Evolutionary conservation across 1,140 invertebrate genomes (phyloP).

Genomic region (Papilio xuthus): DNA sequence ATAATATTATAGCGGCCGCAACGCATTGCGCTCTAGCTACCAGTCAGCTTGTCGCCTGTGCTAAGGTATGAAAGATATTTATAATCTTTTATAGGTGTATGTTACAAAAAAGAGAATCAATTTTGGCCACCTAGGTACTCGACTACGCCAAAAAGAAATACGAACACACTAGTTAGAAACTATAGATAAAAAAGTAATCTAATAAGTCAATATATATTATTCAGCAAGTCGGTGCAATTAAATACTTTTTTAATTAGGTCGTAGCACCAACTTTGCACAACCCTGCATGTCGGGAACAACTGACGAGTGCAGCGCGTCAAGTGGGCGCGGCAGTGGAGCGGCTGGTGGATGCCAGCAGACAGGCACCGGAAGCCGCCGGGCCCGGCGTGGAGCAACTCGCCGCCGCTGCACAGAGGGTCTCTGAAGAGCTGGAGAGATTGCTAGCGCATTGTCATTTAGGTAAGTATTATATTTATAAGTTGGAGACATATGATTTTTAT

Average conservation of each 20-base stretch:
- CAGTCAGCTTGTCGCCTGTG: conserved; percentile 98
- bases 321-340: conserved; percentile 96
- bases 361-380: conserved; percentile 82
- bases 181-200: too few relatives aligned
- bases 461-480: conserved; percentile 39
- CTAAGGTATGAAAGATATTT: conserved; percentile 86
- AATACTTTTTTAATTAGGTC: conserved; percentile 76
- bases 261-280: conserved; percentile 93
- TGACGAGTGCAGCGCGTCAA: conserved; percentile 95
- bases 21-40: conserved; percentile 98
- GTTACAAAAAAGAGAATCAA: background rate
- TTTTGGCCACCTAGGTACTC: too few relatives aligned
- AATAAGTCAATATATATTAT: too few relatives aligned
- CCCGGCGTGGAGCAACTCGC: conserved; percentile 91
- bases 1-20: conserved; percentile 96
- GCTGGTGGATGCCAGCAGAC: conserved; percentile 92
- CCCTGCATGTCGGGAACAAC: conserved; percentile 95
- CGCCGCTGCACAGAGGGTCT: conserved; percentile 93
- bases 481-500: too few relatives aligned
- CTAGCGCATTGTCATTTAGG: conserved; percentile 89
- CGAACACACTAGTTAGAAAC: too few relatives aligned
- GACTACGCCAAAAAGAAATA: too few relatives aligned
- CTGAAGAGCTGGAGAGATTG: conserved; percentile 93
- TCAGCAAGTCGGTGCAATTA: background rate
- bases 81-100: background rate